Evolutionary conservation across 92 coral and sea anemone species (phyloP), one percentile per base, ranked within the genome.

Genomic region (Epizoanthus illoricatus): DNA sequence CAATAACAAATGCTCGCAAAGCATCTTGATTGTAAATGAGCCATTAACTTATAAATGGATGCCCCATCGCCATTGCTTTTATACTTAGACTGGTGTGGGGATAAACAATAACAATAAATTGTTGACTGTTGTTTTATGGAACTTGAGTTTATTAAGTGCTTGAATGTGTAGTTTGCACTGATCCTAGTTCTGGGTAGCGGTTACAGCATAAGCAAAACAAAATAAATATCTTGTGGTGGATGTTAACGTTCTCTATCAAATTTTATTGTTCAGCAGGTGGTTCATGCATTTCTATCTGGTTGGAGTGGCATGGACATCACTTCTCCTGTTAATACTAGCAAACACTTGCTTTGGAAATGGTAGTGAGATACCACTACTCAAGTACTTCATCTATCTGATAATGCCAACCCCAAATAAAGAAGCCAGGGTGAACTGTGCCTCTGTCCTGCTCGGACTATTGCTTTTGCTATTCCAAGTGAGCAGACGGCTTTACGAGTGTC

Each of bases 261-360:
- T 68, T 7, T 41, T 18, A 45, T 13, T 65, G 45, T 66, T 73
- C 86, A 84, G 73, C 91, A 97, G 99, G 21, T 97, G 91, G 94
- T 97, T 97, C 78, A 90, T 90, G 69, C 99, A 97, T 80, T 97
- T 97, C 74, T 97, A 97, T 67, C 79, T 86, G 57, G 83, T 81
- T 76, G 95, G 95, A 84, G 83, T 88, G 70, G 74, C 78, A 20
- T 69, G 91, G 87, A 80, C 89, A 41, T 87, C 81, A 33, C 76
- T 67, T 80, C 80, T 91, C 21, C 55, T 78, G 83, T 61, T 87
- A 72, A 59, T 81, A 21, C 78, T 91, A 43, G 43, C 69, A 41
- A 91, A 91, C 66, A 80, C 85, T 79, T 86, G 82, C 79, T 54
- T 69, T 71, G 80, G 72, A 7, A 72, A 61, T 57, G 84, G 76